Conservation (phyloP, 2,888 invertebrate species). For the Cerastoderma edule region DNA sequence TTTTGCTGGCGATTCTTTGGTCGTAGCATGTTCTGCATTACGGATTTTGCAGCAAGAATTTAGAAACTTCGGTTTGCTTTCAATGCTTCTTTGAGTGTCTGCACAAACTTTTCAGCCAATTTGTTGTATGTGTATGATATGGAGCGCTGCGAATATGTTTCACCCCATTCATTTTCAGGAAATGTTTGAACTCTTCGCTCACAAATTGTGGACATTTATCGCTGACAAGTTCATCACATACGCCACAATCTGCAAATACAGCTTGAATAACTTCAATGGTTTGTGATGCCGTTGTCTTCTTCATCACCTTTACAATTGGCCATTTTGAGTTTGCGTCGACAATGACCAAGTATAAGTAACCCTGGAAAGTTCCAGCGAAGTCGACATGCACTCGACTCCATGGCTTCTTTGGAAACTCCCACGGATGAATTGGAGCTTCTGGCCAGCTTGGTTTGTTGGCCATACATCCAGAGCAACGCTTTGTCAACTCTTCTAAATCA, state of each 20-base stretch:
- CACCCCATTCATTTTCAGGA: constrained; percentile 48
- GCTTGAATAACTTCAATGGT: too few relatives aligned
- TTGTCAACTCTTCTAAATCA: too few relatives aligned
- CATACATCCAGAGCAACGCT: constrained; percentile 43
- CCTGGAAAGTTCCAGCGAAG: constrained; percentile 82
- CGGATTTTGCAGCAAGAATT: too few relatives aligned
- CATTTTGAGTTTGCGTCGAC: constrained; percentile 83
- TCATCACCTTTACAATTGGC: too few relatives aligned
- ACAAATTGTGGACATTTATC: too few relatives aligned
- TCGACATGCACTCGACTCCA: constrained; percentile 84
- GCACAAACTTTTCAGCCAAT: constrained; percentile 60
- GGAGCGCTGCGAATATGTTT: constrained; percentile 54
- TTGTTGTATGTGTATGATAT: constrained; percentile 59
- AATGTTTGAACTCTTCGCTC: constrained; percentile 27
- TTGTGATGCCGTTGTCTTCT: too few relatives aligned
- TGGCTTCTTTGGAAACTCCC: constrained; percentile 70
- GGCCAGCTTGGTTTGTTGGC: constrained; percentile 49
- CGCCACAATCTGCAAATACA: too few relatives aligned
- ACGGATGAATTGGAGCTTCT: constrained; percentile 69
- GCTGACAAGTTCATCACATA: too few relatives aligned
- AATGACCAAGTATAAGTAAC: constrained; percentile 74
- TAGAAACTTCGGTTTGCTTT: too few relatives aligned
- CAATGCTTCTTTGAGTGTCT: constrained; percentile 59
- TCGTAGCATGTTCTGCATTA: too few relatives aligned
- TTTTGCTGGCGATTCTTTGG: too few relatives aligned